Evolutionary conservation across 2,113 vertebrate genomes (phyloP), one percentile per base, ranked within the genome.

Genomic region (Taurulus bubalis): DNA sequence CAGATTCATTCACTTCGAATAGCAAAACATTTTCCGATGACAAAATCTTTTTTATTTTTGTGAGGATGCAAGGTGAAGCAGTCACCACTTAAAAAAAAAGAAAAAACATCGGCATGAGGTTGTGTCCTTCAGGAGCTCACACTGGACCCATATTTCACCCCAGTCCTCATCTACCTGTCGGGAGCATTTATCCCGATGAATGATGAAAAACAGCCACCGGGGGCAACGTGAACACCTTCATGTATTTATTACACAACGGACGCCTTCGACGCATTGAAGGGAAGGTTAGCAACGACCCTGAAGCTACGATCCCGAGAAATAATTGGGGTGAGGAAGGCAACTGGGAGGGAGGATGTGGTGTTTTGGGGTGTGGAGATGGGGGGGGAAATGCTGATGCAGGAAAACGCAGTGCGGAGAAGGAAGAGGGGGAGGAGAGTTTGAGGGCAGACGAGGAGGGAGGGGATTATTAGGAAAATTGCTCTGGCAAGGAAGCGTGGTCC

Each of bases 301-400:
- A 30, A 80, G 84, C 84, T n/a, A 45, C 77, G 80, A 75, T 79
- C 87, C 82, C 3, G 18, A 63, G 75, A 91, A 85, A 87, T 91
- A 87, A 91, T 89, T 89, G 88, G 86, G 91, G 85, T 89, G 85
- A 86, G 84, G 64, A 80, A 82, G 70, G 75, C 66, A 73, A 75
- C 40, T 1, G 24, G 64, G 60, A 32, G 30, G 24, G 66, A 34
- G 40, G 71, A 16, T 59, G 84, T 63, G 84, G 62, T 79, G 81
- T 73, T 77, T 66, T 45, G 49, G 53, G 34, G 69, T 55, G 67
- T 70, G 1, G 38, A 79, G 30, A 0, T 38, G 67, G 12, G n/a
- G 78, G 74, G 68, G 26, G 58, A 82, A 75, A 47, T 83, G 83
- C 84, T 89, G 91, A 92, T 71, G 75, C 77, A 88, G 89, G 69